Evolutionary conservation across 1,140 invertebrate species (phyloP).

Genomic region (Brachionus koreanus): DNA sequence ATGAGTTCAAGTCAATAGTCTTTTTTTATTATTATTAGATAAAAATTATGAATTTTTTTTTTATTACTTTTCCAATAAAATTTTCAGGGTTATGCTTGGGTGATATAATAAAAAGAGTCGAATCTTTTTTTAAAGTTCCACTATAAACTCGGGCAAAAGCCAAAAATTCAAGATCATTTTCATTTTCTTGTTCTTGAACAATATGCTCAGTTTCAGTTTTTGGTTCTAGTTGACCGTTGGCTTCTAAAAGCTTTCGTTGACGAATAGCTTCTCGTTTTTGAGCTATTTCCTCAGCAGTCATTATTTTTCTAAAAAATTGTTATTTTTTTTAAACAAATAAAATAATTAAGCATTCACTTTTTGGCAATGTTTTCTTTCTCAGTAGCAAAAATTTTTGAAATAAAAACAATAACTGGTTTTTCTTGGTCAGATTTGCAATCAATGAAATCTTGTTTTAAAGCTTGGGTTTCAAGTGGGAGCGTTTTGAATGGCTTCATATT

Average conservation of each 20-base stretch:
- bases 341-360: background rate
- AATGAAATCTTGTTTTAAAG: conserved; percentile 64
- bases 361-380: conserved; percentile 49
- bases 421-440: conserved; percentile 66
- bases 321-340: conserved; percentile 63
- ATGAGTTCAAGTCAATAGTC: conserved; percentile 12
- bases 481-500: conserved; percentile 67
- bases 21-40: background rate
- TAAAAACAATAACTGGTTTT: conserved; percentile 77
- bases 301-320: conserved; percentile 57
- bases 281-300: conserved; percentile 73
- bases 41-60: conserved; percentile 62
- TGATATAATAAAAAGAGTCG: conserved; percentile 70
- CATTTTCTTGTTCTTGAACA: conserved; percentile 53
- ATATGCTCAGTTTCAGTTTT: conserved; percentile 8
- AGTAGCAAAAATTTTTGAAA: conserved; percentile 86
- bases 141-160: conserved; percentile 91
- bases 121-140: conserved; percentile 72
- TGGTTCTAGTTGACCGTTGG: conserved; percentile 38
- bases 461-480: conserved; percentile 68
- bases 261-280: conserved; percentile 68
- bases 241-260: conserved; percentile 54
- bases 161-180: conserved; percentile 71
- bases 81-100: conserved; percentile 78
- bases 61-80: conserved; percentile 62